Evolutionary conservation across 2,888 invertebrate species (phyloP), one percentile per base, ranked within the genome.

Genomic region (Caenorhabditis drosophilae): DNA sequence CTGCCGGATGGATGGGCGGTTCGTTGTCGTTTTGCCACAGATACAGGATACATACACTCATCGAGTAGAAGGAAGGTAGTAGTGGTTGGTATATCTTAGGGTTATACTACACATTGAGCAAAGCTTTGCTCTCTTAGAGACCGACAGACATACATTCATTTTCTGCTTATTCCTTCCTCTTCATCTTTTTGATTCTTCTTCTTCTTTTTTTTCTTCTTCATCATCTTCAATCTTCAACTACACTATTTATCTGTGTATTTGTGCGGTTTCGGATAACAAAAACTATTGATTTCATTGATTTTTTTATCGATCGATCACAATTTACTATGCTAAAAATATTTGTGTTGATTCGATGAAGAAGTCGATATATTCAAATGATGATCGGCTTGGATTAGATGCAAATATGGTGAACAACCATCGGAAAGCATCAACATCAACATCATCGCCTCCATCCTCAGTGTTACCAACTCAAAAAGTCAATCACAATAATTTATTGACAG

Each of bases 401-500:
- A n/a, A n/a, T n/a, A n/a, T n/a, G n/a, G n/a, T n/a, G n/a, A n/a
- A n/a, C n/a, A n/a, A n/a, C n/a, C n/a, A n/a, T n/a, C n/a, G n/a
- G n/a, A n/a, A n/a, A 4, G 36, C 36, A n/a, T 11, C 36, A 4
- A 11, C 40, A 20, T 22, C 18, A 44, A 15, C 11, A 44, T 3
- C 44, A 44, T 25, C 44, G 2, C 4, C 6, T 31, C 12, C 31
- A 12, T 9, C 31, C 6, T 31, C 31, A 12, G n/a, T n/a, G n/a
- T n/a, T n/a, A n/a, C n/a, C n/a, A n/a, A n/a, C n/a, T n/a, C n/a
- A n/a, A n/a, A n/a, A n/a, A 23, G 15, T 3, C 6, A 45, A 15
- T 16, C 34, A 53, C 22, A 68, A 55, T 59, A 20, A 68, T 38
- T 26, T 60, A 15, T 54, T 70, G 25, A 50, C 60, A 9, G 71